Evolutionary conservation across 2,888 invertebrate species (phyloP).

Genomic region (Ochropleura leucogaster): DNA sequence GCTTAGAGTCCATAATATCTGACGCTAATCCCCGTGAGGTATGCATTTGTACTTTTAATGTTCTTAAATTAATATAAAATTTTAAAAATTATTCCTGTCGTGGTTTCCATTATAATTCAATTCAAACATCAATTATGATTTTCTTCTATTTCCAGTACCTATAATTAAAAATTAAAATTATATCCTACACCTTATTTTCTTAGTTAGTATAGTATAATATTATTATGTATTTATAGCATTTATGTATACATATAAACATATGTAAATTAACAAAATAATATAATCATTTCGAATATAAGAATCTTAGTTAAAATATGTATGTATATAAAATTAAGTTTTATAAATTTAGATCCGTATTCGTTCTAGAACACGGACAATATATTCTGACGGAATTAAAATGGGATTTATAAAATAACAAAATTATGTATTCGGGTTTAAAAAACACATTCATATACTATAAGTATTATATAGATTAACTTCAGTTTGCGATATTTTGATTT

Average conservation of each 20-base stretch:
- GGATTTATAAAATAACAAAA: not conserved
- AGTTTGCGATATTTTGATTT: not conserved
- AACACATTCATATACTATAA: not conserved
- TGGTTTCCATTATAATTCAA: not conserved
- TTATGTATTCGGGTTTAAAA: not conserved
- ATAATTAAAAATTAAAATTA: not conserved
- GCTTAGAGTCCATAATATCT: not conserved
- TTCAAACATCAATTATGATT: not conserved
- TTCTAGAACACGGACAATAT: conserved; percentile 19
- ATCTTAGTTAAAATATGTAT: not conserved
- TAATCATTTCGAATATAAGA: not conserved
- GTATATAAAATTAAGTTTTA: not conserved
- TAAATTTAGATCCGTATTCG: conserved; percentile 22
- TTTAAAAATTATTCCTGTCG: not conserved
- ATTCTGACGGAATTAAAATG: not conserved
- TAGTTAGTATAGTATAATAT: not conserved
- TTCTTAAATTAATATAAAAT: not conserved
- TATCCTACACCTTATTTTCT: not conserved
- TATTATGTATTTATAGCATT: not conserved
- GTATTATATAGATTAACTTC: not conserved
- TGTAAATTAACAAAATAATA: not conserved
- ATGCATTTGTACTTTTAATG: not conserved
- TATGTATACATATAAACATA: not conserved
- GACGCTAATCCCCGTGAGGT: not conserved
- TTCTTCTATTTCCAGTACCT: not conserved